Evolutionary conservation across 2,113 vertebrate species (phyloP), one percentile per base, ranked within the genome.

Genomic region (Rhombomys opimus): DNA sequence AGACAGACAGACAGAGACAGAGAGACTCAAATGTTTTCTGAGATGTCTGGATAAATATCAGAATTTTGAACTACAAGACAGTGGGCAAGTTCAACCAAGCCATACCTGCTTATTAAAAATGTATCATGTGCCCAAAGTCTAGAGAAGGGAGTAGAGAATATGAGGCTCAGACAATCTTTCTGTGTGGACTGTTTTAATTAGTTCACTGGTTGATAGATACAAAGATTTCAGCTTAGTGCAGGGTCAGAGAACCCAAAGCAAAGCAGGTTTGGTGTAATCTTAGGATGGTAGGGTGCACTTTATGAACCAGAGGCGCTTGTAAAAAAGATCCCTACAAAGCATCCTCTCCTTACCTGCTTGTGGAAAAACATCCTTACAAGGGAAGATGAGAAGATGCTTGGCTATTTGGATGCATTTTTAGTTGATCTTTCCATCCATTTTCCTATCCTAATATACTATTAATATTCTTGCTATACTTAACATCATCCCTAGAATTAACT

Each of bases 101-200:
- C 78, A 70, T 93, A 91, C 57, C 78, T 89, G 17, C 27, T 23
- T 95, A 94, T 90, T 41, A 84, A 97, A 73, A 68, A 96, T 77
- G 91, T 96, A 92, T 87, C 89, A 73, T 70, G 90, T 52, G 77
- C 54, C 30, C 4, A 4, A 17, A 38, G 87, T 61, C 76, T 50
- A 41, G 61, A 25, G 38, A 3, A 50, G n/a, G 23, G 8, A 5
- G 41, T 25, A 23, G 91, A 86, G 82, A 89, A 35, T 73, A 6
- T 73, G 61, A 82, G 96, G 89, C 86, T 5, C 22, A 22, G 27
- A 68, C 35, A 38, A 63, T 67, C 67, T 87, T 38, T 23, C 35
- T n/a, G 91, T 78, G 46, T 5, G 38, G 54, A 7, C 30, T 68
- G 57, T 52, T 76, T 95, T 95, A 95, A 89, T 91, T 63, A 89